phyloP scores from a whole-genome alignment of 2,113 vertebrate genomes.

The Neodontobutis hainanensis region DNA sequence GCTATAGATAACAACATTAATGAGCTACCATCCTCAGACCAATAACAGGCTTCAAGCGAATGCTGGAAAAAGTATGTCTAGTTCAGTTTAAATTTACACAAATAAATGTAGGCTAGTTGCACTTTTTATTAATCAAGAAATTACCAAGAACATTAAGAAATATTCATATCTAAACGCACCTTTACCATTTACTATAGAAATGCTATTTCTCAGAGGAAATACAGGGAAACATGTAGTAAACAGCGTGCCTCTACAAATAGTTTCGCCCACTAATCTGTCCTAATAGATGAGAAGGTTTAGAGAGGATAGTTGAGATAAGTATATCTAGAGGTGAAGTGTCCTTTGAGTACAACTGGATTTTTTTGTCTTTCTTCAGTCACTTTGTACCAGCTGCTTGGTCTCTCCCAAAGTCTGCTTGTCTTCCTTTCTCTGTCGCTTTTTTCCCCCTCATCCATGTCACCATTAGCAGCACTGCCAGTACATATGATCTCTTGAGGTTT shows the following conservation, averaged over 20 bases:
- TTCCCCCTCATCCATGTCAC: neutral
- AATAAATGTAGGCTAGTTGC: neutral
- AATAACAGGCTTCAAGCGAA: neutral
- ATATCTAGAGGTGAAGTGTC: constrained; percentile 54
- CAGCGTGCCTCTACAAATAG: neutral
- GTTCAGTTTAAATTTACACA: neutral
- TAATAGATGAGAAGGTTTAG: constrained; percentile 24
- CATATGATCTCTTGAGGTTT: neutral
- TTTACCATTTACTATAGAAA: too few species aligned
- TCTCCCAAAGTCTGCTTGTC: constrained; percentile 4
- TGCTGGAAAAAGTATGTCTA: neutral
- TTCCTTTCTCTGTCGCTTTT: constrained; percentile 10
- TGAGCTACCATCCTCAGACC: constrained; percentile 1
- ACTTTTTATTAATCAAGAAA: neutral
- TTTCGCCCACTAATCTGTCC: neutral
- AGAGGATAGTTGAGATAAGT: constrained; percentile 31
- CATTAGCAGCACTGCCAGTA: neutral
- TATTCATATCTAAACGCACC: neutral
- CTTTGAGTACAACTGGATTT: constrained; percentile 34
- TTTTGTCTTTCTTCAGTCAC: constrained; percentile 47
- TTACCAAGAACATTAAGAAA: too few species aligned
- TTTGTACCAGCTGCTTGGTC: constrained; percentile 40
- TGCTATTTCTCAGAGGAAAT: neutral
- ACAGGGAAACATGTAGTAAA: constrained; percentile 2
- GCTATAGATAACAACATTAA: constrained; percentile 16